These are phyloP conservation scores for Chlorodrepanis virens DNA, from an alignment of 2,113 vertebrate genomes.

Conservation along the genomic window DNA sequence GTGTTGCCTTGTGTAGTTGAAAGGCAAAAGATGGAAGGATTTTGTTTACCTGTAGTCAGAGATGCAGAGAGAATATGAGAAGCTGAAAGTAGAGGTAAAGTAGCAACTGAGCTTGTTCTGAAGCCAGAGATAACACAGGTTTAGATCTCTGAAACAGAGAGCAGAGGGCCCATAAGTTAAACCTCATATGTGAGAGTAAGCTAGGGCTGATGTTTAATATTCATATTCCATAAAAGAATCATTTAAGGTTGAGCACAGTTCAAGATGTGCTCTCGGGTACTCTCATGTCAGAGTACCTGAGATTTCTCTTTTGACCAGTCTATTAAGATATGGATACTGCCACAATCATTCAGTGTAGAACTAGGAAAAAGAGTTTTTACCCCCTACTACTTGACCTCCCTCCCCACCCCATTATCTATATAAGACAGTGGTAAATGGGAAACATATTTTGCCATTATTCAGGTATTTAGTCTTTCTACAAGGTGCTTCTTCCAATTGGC, in stretches of 20 bases:
- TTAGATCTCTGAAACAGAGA: neutral
- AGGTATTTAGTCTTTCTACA: neutral
- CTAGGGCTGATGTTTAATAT: neutral
- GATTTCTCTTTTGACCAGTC: neutral
- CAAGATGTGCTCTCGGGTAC: neutral
- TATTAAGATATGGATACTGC: neutral
- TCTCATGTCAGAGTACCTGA: neutral
- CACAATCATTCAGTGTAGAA: neutral
- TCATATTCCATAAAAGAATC: neutral
- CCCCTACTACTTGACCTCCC: rapidly evolving
- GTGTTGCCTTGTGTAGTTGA: neutral
- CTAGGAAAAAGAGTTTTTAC: neutral
- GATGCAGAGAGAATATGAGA: neutral
- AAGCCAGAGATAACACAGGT: neutral
- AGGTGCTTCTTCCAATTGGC: neutral
- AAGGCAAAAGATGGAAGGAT: neutral
- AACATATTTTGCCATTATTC: slow-evolving; percentile 15
- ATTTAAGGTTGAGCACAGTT: neutral
- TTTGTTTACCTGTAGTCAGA: neutral
- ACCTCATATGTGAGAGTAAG: neutral
- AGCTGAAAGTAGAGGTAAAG: neutral
- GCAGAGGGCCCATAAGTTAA: neutral
- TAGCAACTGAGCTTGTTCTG: neutral
- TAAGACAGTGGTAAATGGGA: neutral
- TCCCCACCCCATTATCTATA: rapidly evolving